Base-by-base conservation (phyloP, 2,888 invertebrate genomes). In the Drosophila putrida region DNA sequence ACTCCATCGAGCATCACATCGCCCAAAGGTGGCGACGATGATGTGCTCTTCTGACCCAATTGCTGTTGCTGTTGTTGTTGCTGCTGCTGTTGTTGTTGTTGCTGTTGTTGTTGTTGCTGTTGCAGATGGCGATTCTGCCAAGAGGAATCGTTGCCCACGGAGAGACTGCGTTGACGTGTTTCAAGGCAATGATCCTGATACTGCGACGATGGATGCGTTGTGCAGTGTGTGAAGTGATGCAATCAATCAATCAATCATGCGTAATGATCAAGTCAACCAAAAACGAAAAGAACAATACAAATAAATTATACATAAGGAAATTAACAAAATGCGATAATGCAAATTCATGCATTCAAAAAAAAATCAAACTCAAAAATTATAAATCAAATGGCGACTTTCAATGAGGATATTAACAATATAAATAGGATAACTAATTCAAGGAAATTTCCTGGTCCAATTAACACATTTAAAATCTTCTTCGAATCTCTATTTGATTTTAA, bases 141-240 rank as follows among this genome's bases (percentile, higher is more conserved):
- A 66, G 90, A 85, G 65, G 90, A 85, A 74, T 93, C 93, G 78
- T 91, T 93, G 78, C 93, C 93, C 69, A 93, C 92, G 33, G 93
- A 93, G 20, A 91, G 88, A 62, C 93, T 93, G 57, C 93, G 91
- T 71, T 92, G 92, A 38, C 93, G 90, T 54, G 91, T 88, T 80
- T 92, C 92, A 55, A 84, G 81, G 77, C 90, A 91, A 71, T 91
- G 91, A 79, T 92, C 93, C 90, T 92, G 91, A 75, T 91, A 91
- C 92, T 90, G 79, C 47, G 27, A 38, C 31, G 15, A 36, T 58
- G 43, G 13, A 25, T 27, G 55, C 50, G 43, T 11, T 43, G 46
- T 43, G 67, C 57, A 64, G 20, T 27, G 20, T 20, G 36, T 8
- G 57, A 31, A 43, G 58, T 65, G 72, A 60, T 65, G 75, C 70